Percentiles rank a stretch among this genome's conserved stretches.
phyloP scores from a whole-genome alignment of 2,888 invertebrate species.

The Dasysyrphus albostriatus region DNA sequence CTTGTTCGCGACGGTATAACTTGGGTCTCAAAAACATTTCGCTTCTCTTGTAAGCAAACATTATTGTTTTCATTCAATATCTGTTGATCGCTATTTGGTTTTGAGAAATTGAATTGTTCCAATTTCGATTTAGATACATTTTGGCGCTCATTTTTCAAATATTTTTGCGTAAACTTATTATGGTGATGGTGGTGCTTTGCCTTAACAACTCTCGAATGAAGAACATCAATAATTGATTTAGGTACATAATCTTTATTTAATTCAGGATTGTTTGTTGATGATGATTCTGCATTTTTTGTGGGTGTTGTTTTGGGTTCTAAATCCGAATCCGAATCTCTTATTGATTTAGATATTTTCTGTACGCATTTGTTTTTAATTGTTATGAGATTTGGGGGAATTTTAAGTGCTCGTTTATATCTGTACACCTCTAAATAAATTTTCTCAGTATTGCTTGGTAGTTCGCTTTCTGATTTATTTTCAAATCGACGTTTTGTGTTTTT shows the following conservation, averaged over 20 bases:
- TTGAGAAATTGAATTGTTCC: conserved; percentile 11
- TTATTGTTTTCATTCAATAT: conserved; percentile 56
- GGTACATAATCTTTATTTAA: conserved; percentile 71
- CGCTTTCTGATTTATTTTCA: conserved; percentile 83
- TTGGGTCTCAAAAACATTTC: conserved; percentile 87
- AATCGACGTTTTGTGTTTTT: conserved; percentile 78
- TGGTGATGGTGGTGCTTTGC: conserved; percentile 32
- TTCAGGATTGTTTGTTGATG: neutral
- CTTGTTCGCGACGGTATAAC: conserved; percentile 90
- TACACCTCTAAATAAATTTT: conserved; percentile 87
- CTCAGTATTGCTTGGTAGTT: conserved; percentile 86
- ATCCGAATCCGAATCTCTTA: conserved; percentile 92
- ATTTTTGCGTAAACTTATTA: conserved; percentile 29
- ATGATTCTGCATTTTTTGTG: conserved; percentile 29
- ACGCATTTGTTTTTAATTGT: conserved; percentile 90
- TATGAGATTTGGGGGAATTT: conserved; percentile 92
- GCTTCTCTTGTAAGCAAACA: conserved; percentile 78
- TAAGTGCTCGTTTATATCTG: conserved; percentile 91
- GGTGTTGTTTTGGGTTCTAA: conserved; percentile 81
- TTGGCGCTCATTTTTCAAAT: conserved; percentile 40
- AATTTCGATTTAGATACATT: conserved; percentile 10
- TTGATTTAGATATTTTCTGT: conserved; percentile 89
- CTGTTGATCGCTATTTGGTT: neutral
- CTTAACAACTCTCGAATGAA: conserved; percentile 81
- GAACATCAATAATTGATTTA: conserved; percentile 83